A percentile compares a stretch with the other conserved stretches of the same genome.
These are phyloP conservation scores for Calliphora vicina DNA, from an alignment of 1,140 invertebrate species.

Conservation along the genomic window DNA sequence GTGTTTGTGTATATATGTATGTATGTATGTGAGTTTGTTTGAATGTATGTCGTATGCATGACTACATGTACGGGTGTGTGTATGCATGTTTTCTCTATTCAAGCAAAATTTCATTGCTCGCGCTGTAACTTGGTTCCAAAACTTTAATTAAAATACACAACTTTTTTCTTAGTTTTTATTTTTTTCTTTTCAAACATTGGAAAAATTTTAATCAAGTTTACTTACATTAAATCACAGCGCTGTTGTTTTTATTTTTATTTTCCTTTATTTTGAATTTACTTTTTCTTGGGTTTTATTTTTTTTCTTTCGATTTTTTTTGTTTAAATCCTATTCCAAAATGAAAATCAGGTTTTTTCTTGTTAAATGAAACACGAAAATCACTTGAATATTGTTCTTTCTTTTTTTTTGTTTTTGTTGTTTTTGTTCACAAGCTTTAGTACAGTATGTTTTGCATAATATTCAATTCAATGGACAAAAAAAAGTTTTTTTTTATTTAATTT, in stretches of 20 bases:
- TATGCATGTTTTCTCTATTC: constrained; percentile 8
- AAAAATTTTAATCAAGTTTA: background rate
- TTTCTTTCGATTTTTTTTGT: background rate
- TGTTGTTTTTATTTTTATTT: background rate
- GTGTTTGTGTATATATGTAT: background rate
- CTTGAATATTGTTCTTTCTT: background rate
- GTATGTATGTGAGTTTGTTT: background rate
- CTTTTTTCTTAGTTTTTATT: background rate
- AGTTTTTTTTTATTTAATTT: background rate
- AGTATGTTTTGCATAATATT: constrained; percentile 17
- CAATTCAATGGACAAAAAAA: background rate
- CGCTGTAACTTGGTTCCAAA: constrained; percentile 8
- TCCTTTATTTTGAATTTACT: background rate
- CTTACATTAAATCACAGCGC: background rate
- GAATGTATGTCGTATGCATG: background rate
- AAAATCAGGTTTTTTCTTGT: background rate
- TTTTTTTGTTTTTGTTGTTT: background rate
- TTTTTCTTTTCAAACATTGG: too few species aligned
- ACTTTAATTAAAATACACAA: constrained; percentile 12
- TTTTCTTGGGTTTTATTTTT: background rate
- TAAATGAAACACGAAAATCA: background rate
- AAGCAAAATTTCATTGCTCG: constrained; percentile 7
- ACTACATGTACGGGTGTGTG: background rate
- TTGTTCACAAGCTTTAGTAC: background rate
- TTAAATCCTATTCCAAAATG: constrained; percentile 1